phyloP scores from a whole-genome alignment of 53 echinoderm and acorn worm genomes.

The Temnopleurus reevesii region DNA sequence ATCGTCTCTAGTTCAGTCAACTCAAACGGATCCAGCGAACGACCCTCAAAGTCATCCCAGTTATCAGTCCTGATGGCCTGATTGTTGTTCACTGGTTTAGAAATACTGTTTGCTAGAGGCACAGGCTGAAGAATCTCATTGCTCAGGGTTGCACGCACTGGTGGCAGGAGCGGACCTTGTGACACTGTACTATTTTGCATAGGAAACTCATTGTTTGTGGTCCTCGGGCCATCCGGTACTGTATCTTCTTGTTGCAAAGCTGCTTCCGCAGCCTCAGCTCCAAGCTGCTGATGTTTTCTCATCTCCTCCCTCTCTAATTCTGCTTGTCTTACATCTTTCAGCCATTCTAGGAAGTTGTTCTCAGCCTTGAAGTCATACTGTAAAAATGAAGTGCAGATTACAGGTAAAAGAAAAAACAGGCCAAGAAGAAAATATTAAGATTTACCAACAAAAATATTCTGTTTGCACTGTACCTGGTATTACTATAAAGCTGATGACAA shows the following conservation, averaged over 20 bases:
- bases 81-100: constrained; percentile 26
- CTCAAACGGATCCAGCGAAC: constrained; percentile 91
- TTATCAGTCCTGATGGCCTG: not conserved
- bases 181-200: constrained; percentile 62
- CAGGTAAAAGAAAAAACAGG: too few relatives aligned
- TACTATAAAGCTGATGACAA: too few relatives aligned
- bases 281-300: constrained; percentile 44
- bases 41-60: constrained; percentile 83
- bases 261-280: constrained; percentile 59
- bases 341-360: constrained; percentile 73
- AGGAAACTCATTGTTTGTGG: constrained; percentile 32
- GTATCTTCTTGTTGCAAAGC: constrained; percentile 39
- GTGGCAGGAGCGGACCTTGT: constrained; percentile 42
- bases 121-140: constrained; percentile 55
- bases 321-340: constrained; percentile 44
- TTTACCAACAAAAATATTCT: too few relatives aligned
- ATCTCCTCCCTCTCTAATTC: constrained; percentile 58
- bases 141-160: constrained; percentile 42
- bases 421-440: too few relatives aligned
- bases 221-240: constrained; percentile 1
- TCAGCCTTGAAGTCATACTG: constrained; percentile 92
- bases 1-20: constrained; percentile 89
- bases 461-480: too few relatives aligned
- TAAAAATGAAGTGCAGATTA: not conserved
- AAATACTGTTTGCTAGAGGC: constrained; percentile 43